Evolutionary conservation across 1,140 invertebrate species (phyloP).

Genomic region (Galleria mellonella): DNA sequence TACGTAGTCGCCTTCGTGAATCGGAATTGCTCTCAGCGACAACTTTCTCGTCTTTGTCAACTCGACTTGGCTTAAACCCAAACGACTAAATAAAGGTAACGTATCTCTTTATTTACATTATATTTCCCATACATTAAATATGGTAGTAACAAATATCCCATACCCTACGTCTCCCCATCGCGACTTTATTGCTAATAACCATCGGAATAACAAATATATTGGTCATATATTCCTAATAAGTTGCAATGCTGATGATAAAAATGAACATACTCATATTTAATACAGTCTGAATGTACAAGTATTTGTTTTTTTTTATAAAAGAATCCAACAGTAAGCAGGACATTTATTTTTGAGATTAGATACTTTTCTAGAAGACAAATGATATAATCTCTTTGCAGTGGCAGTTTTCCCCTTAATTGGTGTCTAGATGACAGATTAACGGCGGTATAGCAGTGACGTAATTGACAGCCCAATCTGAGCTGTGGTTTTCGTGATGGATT

Average conservation of each 20-base stretch:
- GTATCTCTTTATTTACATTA: slow-evolving; percentile 45
- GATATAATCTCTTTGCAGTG: slow-evolving; percentile 29
- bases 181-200: slow-evolving; percentile 4
- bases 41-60: slow-evolving; percentile 45
- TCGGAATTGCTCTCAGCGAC: slow-evolving; percentile 32
- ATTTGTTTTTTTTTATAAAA: too few relatives aligned
- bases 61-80: slow-evolving; percentile 54
- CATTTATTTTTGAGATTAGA: slow-evolving; percentile 1
- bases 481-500: slow-evolving; percentile 47
- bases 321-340: too few relatives aligned
- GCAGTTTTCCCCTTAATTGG: slow-evolving; percentile 60
- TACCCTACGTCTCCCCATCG: slow-evolving; percentile 1
- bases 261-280: background rate
- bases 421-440: slow-evolving; percentile 67
- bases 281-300: too few relatives aligned
- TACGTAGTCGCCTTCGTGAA: slow-evolving; percentile 24
- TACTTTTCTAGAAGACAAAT: slow-evolving; percentile 47
- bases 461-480: slow-evolving; percentile 66
- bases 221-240: slow-evolving; percentile 9
- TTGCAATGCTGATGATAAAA: background rate
- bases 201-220: slow-evolving; percentile 13
- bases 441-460: slow-evolving; percentile 51
- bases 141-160: slow-evolving; percentile 31
- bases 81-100: slow-evolving; percentile 46
- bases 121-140: slow-evolving; percentile 23